These are phyloP conservation scores for Toxotes jaculatrix DNA, from an alignment of 2,113 vertebrate genomes.

Conservation along the genomic window DNA sequence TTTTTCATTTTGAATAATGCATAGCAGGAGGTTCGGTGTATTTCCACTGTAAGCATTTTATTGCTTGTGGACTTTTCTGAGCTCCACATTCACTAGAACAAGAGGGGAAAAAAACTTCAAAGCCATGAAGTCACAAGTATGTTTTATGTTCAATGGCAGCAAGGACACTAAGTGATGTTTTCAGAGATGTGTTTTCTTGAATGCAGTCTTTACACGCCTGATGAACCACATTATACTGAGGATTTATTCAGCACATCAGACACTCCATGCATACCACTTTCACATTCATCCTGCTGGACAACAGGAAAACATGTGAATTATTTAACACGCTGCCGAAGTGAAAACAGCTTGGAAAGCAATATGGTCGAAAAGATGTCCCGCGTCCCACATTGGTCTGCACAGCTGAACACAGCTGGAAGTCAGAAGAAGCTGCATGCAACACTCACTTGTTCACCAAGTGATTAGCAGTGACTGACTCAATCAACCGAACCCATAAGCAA, in stretches of 20 bases:
- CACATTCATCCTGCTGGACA: slow-evolving; percentile 54
- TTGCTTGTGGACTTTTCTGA: slow-evolving; percentile 8
- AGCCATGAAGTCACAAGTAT: neutral
- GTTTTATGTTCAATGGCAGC: neutral
- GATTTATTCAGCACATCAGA: slow-evolving; percentile 23
- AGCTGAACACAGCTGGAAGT: slow-evolving; percentile 30
- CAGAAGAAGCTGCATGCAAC: slow-evolving; percentile 13
- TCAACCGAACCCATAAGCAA: slow-evolving; percentile 6
- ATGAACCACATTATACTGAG: neutral
- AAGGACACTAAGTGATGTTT: neutral
- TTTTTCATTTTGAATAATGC: slow-evolving; percentile 25
- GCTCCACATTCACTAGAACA: neutral
- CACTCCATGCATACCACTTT: slow-evolving; percentile 15
- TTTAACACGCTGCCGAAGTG: slow-evolving; percentile 49
- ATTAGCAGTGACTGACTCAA: slow-evolving; percentile 13
- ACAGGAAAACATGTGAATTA: slow-evolving; percentile 69
- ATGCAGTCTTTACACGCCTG: neutral
- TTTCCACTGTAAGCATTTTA: neutral
- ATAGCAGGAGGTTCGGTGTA: neutral
- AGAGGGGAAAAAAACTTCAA: neutral
- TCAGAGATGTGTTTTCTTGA: neutral
- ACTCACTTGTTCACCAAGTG: neutral
- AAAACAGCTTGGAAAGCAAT: slow-evolving; percentile 56
- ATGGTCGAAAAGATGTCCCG: slow-evolving; percentile 13
- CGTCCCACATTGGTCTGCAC: slow-evolving; percentile 14